A percentile compares a stretch with the other conserved stretches of the same genome.
phyloP scores from a whole-genome alignment of 1,140 invertebrate species.

The Elysia chlorotica region DNA sequence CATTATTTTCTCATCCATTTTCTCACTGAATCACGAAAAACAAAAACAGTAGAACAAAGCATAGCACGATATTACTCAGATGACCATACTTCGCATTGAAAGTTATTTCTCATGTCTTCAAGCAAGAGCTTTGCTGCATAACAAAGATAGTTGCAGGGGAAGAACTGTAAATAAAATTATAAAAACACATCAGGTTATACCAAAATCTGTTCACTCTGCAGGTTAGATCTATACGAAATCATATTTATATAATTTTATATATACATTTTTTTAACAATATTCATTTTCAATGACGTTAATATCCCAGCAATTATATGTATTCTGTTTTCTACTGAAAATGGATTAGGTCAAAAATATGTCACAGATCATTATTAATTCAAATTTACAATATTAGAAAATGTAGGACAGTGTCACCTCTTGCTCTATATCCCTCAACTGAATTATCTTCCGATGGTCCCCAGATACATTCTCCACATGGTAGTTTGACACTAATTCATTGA shows the following conservation, averaged over 20 bases:
- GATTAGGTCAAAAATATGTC: not conserved
- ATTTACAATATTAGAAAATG: not conserved
- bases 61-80: not conserved
- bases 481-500: constrained; percentile 16
- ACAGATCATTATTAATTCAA: not conserved
- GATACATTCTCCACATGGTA: constrained; percentile 15
- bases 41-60: not conserved
- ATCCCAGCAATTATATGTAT: not conserved
- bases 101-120: no score
- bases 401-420: constrained; percentile 10
- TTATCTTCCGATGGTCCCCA: not conserved
- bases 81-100: no score
- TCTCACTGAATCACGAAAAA: not conserved
- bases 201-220: no score
- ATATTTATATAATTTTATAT: no score
- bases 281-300: not conserved
- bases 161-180: no score
- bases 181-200: no score
- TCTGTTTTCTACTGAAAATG: not conserved
- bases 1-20: not conserved
- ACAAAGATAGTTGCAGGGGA: no score
- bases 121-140: no score
- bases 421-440: constrained; percentile 8
- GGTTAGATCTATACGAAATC: no score
- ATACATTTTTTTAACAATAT: no score